These are phyloP conservation scores for Diarsia dahlii DNA, from an alignment of 2,888 invertebrate species.

Conservation along the genomic window DNA sequence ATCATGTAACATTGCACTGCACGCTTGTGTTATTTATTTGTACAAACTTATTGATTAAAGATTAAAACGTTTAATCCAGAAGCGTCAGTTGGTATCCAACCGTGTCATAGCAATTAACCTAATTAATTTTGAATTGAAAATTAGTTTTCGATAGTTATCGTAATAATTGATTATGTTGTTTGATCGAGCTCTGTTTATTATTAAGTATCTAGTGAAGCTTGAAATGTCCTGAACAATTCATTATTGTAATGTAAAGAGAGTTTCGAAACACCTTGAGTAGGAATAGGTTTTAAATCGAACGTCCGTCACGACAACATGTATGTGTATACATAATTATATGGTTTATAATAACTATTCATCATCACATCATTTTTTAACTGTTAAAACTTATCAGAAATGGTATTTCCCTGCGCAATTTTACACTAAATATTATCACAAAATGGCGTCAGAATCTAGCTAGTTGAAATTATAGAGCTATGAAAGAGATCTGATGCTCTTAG, in stretches of 20 bases:
- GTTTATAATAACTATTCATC: too few relatives aligned
- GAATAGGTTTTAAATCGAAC: not conserved
- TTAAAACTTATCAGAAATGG: conserved; percentile 10
- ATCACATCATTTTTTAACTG: not conserved
- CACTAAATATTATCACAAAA: conserved; percentile 11
- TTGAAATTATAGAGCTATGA: conserved; percentile 19
- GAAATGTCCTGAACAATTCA: conserved; percentile 2
- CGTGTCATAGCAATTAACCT: conserved; percentile 41
- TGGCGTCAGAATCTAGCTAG: conserved; percentile 30
- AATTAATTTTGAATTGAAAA: conserved; percentile 51
- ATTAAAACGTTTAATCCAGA: conserved; percentile 45
- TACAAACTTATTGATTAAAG: conserved; percentile 40
- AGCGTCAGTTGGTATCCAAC: conserved; percentile 35
- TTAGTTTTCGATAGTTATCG: conserved; percentile 46
- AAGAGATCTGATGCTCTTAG: conserved; percentile 36
- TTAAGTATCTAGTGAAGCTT: conserved; percentile 15
- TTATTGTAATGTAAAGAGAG: not conserved
- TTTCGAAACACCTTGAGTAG: not conserved
- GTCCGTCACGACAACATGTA: too few relatives aligned
- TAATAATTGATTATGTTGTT: conserved; percentile 44
- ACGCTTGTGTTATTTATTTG: conserved; percentile 27
- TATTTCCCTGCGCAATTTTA: not conserved
- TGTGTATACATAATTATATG: too few relatives aligned
- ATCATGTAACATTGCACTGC: conserved; percentile 10
- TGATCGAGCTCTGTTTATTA: conserved; percentile 26